Percentiles rank a stretch among this genome's conserved stretches.
Conservation (phyloP, 2,888 invertebrate genomes). For the Oligia strigilis region DNA sequence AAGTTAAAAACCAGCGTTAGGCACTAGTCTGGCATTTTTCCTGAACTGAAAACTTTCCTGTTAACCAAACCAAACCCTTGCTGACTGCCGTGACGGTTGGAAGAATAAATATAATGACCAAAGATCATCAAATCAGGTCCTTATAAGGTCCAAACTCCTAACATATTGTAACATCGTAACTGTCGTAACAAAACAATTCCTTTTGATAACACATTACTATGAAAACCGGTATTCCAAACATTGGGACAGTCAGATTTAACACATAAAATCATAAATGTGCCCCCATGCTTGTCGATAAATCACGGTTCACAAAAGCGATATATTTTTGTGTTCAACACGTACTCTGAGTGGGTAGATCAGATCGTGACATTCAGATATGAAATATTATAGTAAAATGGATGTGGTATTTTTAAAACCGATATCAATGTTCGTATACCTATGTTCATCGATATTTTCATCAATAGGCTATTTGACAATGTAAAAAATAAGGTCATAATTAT, state of each 20-base stretch:
- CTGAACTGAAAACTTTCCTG: too few species aligned
- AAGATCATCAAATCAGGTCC: background rate
- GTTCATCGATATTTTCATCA: too few species aligned
- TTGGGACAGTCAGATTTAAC: slow-evolving; percentile 15
- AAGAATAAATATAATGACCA: background rate
- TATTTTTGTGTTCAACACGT: slow-evolving; percentile 73
- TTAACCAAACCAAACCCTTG: background rate
- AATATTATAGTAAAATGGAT: slow-evolving; percentile 40
- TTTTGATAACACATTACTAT: slow-evolving; percentile 25
- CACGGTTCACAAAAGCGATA: slow-evolving; percentile 66
- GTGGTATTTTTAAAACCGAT: slow-evolving; percentile 20
- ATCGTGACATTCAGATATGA: slow-evolving; percentile 35
- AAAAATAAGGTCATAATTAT: too few species aligned
- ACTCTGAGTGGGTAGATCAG: slow-evolving; percentile 50
- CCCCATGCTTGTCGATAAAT: slow-evolving; percentile 61
- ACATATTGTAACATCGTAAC: background rate
- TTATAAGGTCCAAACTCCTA: slow-evolving; percentile 7
- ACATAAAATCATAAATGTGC: slow-evolving; percentile 30
- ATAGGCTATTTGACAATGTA: too few species aligned
- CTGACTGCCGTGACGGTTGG: background rate
- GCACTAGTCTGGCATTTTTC: too few species aligned
- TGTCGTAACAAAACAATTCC: slow-evolving; percentile 4
- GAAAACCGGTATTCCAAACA: slow-evolving; percentile 41
- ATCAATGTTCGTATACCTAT: too few species aligned
- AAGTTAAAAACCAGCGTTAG: too few species aligned